Evolutionary conservation across 2,113 vertebrate genomes (phyloP), one percentile per base, ranked within the genome.

Genomic region (Carlito syrichta): DNA sequence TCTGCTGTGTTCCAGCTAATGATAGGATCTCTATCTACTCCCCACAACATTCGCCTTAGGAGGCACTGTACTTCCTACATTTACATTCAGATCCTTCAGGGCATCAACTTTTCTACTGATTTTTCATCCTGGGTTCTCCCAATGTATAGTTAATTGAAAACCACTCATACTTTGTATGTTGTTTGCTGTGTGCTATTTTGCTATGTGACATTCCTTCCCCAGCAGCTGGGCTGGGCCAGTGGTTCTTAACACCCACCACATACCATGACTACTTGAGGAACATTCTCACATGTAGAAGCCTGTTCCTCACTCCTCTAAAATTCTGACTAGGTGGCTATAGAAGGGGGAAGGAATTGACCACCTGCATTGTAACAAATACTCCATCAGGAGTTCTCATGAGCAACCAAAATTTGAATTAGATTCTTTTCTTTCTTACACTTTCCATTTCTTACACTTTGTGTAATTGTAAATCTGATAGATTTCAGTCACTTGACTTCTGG

Each of bases 21-120:
- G 69, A 4, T 2, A 43, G 66, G 27, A 32, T 86, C 9, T 40
- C 8, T 35, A 62, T 68, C 8, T 58, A 23, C 50, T 10, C 13
- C 30, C 8, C 20, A 12, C 0, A 0, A 23, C 30, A 40, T 14
- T 40, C 23, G 3, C 16, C 27, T 20, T 14, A 58, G 35, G 8
- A 60, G 52, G 1, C 16, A 13, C 4, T 8, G 1, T 22, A 54
- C 43, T 69, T 89, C 60, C 45, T 66, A 23, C 20, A 22, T 27
- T 52, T 89, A 43, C 12, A 74, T 54, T 63, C 58, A 85, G 79
- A 79, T 77, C 2, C 35, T 45, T 56, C 12, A 40, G 16, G 58
- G 17, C 16, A 45, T n/a, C n/a, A n/a, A n/a, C n/a, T n/a, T n/a
- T n/a, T n/a, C n/a, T n/a, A n/a, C n/a, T n/a, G n/a, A n/a, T n/a